Conservation (phyloP, 2,888 invertebrate genomes). For the Drosophila pseudotakahashii region DNA sequence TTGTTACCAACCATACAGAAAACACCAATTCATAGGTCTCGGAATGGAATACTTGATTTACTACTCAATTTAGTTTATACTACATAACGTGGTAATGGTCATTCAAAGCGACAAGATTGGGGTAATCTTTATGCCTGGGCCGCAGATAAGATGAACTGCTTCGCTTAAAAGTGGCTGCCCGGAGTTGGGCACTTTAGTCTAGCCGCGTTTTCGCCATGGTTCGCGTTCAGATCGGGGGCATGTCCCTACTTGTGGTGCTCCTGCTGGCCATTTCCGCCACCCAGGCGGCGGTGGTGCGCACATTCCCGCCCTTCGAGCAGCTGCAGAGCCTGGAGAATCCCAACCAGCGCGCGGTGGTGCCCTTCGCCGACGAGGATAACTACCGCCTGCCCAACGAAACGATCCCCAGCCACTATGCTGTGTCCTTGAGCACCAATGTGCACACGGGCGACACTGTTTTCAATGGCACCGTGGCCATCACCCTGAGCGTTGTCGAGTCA, state of each 20-base stretch:
- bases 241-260: conserved; percentile 39
- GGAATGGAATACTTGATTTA: conserved; percentile 29
- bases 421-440: conserved; percentile 74
- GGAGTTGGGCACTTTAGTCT: conserved; percentile 45
- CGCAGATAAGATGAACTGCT: conserved; percentile 44
- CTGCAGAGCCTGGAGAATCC: conserved; percentile 54
- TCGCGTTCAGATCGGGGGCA: conserved; percentile 39
- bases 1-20: conserved; percentile 22
- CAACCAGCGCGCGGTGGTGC: conserved; percentile 33
- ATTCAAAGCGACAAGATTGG: conserved; percentile 42
- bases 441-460: conserved; percentile 69
- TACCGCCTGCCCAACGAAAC: conserved; percentile 86
- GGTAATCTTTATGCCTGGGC: conserved; percentile 54
- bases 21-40: conserved; percentile 9
- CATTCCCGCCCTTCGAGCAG: conserved; percentile 59
- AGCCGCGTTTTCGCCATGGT: conserved; percentile 60
- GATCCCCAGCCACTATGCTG: conserved; percentile 85
- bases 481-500: conserved; percentile 50
- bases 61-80: conserved; percentile 18
- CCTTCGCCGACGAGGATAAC: conserved; percentile 53
- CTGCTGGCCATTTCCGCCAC: conserved; percentile 42
- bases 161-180: conserved; percentile 54
- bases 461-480: conserved; percentile 70
- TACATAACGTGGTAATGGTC: background rate
- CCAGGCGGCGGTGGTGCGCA: conserved; percentile 57